Evolutionary conservation across 2,888 invertebrate genomes (phyloP).

Genomic region (Panorpa germanica): DNA sequence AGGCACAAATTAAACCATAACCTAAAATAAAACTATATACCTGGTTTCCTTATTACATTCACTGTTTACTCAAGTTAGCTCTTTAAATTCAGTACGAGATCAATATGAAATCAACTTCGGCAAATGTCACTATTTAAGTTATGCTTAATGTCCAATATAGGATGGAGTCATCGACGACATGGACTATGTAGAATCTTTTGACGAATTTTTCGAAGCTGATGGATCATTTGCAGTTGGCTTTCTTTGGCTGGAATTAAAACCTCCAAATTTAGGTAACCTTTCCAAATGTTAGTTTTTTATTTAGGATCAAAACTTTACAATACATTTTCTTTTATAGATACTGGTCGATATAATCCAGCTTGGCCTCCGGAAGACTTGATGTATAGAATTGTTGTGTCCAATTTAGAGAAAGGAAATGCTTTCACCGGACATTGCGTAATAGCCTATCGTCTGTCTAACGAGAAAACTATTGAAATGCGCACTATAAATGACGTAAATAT

Average conservation of each 20-base stretch:
- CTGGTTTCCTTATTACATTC: too few relatives aligned
- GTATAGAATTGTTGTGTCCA: too few relatives aligned
- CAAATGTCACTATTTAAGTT: too few relatives aligned
- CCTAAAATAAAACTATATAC: too few relatives aligned
- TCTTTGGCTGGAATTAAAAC: conserved; percentile 43
- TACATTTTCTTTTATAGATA: conserved; percentile 27
- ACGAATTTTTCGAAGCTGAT: conserved; percentile 38
- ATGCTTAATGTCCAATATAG: too few relatives aligned
- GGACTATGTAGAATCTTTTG: conserved; percentile 35
- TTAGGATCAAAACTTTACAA: conserved; percentile 2
- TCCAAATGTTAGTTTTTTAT: conserved; percentile 5
- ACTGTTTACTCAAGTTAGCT: too few relatives aligned
- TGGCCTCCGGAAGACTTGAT: too few relatives aligned
- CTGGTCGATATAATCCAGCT: conserved; percentile 37
- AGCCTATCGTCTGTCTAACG: conserved; percentile 42
- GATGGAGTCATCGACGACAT: conserved; percentile 55
- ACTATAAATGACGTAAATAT: conserved; percentile 37
- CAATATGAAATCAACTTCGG: too few relatives aligned
- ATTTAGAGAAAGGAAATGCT: conserved; percentile 31
- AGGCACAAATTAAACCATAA: too few relatives aligned
- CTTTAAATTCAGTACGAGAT: too few relatives aligned
- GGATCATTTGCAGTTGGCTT: conserved; percentile 41
- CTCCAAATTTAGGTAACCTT: conserved; percentile 39
- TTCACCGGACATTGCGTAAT: conserved; percentile 46
- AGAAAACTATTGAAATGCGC: conserved; percentile 36